Conservation (phyloP, 2,113 vertebrate genomes). For the Hippocampus abdominalis region DNA sequence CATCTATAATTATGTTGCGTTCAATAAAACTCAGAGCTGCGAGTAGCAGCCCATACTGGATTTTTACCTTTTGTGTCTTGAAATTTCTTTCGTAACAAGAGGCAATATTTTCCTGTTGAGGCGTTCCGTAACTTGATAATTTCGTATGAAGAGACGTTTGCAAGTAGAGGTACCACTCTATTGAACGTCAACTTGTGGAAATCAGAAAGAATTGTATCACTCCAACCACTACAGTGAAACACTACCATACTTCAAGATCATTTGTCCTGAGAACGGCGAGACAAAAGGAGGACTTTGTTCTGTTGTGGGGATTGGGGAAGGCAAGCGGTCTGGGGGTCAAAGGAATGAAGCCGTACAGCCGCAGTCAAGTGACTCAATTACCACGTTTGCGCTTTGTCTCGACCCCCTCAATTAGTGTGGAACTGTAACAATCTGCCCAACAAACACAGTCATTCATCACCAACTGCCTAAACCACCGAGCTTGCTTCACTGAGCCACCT, state of each 20-base stretch:
- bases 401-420: conserved; percentile 90
- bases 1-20: too few species aligned
- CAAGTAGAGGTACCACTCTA: too few species aligned
- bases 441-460: conserved; percentile 97
- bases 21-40: too few species aligned
- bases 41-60: too few species aligned
- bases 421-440: conserved; percentile 91
- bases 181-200: not conserved
- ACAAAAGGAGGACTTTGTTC: conserved; percentile 32
- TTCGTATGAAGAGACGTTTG: too few species aligned
- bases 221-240: not conserved
- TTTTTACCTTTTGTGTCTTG: too few species aligned
- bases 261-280: conserved; percentile 48
- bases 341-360: conserved; percentile 79
- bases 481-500: conserved; percentile 76
- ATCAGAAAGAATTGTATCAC: not conserved
- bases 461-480: conserved; percentile 80
- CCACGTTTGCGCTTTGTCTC: conserved; percentile 84
- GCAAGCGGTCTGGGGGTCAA: conserved; percentile 56
- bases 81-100: too few species aligned
- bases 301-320: conserved; percentile 66
- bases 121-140: too few species aligned
- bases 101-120: too few species aligned
- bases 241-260: conserved; percentile 8
- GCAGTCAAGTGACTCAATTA: conserved; percentile 90